Evolutionary conservation across 2,797 vertebrate genomes (phyloP).

Genomic region (Chrosomus eos): DNA sequence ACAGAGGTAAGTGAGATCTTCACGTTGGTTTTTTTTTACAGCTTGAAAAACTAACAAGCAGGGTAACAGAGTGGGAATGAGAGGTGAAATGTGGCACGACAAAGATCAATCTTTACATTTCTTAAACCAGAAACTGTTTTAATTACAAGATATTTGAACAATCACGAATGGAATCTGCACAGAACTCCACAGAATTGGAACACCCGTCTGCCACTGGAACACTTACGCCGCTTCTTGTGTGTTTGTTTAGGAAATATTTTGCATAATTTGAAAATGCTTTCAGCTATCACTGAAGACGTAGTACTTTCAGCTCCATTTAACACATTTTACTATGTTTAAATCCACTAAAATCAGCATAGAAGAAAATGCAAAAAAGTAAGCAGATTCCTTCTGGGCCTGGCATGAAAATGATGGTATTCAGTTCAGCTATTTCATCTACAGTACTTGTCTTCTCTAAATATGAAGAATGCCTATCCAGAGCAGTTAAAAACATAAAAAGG

Average conservation of each 20-base stretch:
- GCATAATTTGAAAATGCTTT: conserved; percentile 11
- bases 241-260: not conserved
- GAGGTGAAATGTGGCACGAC: conserved; percentile 23
- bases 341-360: not conserved
- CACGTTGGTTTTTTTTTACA: conserved; percentile 31
- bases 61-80: conserved; percentile 25
- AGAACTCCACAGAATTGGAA: not conserved
- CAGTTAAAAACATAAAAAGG: conserved; percentile 26
- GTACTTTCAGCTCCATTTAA: not conserved
- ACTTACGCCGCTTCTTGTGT: not conserved
- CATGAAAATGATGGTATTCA: not conserved
- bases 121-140: not conserved
- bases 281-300: not conserved
- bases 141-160: conserved; percentile 17
- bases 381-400: conserved; percentile 21
- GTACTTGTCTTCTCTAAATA: conserved; percentile 23
- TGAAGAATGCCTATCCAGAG: conserved; percentile 16
- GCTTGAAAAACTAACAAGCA: conserved; percentile 46
- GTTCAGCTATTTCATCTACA: conserved; percentile 12
- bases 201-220: not conserved
- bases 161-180: not conserved
- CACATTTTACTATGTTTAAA: conserved; percentile 3
- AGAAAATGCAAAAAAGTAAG: conserved; percentile 2
- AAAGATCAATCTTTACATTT: conserved; percentile 29
- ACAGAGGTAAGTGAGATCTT: conserved; percentile 55